phyloP scores from a whole-genome alignment of 2,888 invertebrate genomes.

The Pecten maximus region DNA sequence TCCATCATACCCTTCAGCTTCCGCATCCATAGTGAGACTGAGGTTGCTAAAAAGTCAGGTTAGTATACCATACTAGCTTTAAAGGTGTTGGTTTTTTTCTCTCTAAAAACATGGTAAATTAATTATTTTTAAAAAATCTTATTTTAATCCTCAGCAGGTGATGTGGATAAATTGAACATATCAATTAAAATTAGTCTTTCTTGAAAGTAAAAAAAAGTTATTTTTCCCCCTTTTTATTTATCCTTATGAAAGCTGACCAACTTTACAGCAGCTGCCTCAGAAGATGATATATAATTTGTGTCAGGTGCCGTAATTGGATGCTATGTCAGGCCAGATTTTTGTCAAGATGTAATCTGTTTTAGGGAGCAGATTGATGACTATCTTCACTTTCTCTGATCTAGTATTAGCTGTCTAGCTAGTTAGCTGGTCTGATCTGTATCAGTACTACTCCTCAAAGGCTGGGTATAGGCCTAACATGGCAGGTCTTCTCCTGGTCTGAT shows the following conservation, averaged over 20 bases:
- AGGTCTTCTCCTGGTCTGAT: neutral
- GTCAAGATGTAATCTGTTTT: slow-evolving; percentile 26
- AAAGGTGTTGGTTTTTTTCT: neutral
- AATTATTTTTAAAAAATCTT: neutral
- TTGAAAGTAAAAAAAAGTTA: neutral
- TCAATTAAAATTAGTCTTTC: neutral
- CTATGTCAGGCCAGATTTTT: slow-evolving; percentile 27
- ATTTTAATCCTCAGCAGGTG: neutral
- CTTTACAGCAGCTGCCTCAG: neutral
- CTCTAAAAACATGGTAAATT: neutral
- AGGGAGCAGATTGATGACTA: neutral
- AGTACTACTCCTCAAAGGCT: slow-evolving; percentile 6
- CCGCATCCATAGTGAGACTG: neutral
- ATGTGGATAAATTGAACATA: neutral
- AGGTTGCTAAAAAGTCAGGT: neutral
- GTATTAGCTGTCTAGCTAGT: neutral
- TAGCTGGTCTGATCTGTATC: neutral
- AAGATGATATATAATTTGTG: slow-evolving; percentile 25
- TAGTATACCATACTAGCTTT: neutral
- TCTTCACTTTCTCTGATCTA: slow-evolving; percentile 10
- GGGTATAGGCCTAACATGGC: neutral
- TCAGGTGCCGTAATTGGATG: slow-evolving; percentile 10
- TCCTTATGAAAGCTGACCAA: neutral
- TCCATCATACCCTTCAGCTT: neutral
- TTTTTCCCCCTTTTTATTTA: neutral